Base-by-base conservation (phyloP, 2,113 vertebrate genomes). In the Seriola quinqueradiata region DNA sequence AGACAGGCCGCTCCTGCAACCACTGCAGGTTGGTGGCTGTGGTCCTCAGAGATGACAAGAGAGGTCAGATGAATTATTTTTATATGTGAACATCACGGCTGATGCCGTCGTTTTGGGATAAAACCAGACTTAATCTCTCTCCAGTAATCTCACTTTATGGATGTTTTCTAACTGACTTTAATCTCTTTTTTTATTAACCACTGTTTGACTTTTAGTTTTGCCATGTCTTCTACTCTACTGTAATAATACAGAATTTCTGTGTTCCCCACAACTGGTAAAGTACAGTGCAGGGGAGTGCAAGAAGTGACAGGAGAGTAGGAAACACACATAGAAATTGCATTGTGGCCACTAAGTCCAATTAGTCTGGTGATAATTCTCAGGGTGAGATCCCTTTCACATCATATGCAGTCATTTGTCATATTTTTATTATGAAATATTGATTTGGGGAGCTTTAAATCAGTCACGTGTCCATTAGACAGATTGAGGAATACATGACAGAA, bases 171-270 rank as follows among this genome's bases (percentile, higher is more conserved):
- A 80, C 32, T 55, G 78, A 8, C 65, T 85, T 75, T 25, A n/a
- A 79, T 89, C 87, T 70, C 50, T 87, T 42, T 42, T 87, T 58
- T 66, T 67, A 84, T 14, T 25, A 66, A 69, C 79, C 61, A 82
- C 84, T 61, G 74, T 84, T 67, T 91, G 90, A 93, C 92, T 89
- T 92, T 90, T 68, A 80, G 70, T 79, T 75, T 84, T 66, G 55
- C 61, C 10, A 71, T 44, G 46, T 55, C 76, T 83, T 69, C 87
- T 61, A 82, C 75, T 50, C 6, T 50, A 17, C 48, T 28, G 19
- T 19, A 50, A 50, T 19, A 46, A 46, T 16, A 46, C 50, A 52
- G 19, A 21, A 52, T 52, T 6, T 52, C 50, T 52, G 50, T 52
- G 17, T 21, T 21, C 17, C 50, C 19, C 5, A 8, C 5, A 21